Evolutionary conservation across 2,888 invertebrate genomes (phyloP), one percentile per base, ranked within the genome.

Genomic region (Napeogenes inachia): DNA sequence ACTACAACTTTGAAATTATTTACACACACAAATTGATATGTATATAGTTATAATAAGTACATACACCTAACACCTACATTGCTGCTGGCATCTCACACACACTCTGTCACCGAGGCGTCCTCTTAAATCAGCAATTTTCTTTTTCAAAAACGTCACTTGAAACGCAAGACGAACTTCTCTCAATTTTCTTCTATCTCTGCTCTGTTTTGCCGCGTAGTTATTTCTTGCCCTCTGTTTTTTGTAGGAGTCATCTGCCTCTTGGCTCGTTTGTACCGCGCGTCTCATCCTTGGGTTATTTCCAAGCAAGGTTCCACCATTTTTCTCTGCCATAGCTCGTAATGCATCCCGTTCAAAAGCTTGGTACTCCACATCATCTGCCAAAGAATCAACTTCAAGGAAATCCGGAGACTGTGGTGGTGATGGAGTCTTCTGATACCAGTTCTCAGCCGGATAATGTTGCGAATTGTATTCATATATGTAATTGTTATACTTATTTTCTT

Each of bases 131-230:
- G 82, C 75, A 13, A 85, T 67, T 70, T 85, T 77, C 38, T 77
- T 82, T 65, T 74, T 78, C 33, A 99, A 89, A 73, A 94, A 96
- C 0, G 96, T 95, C 0, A 97, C 97, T 62, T 97, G 92, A 50
- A 98, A 94, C 0, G 98, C 96, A 46, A 98, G 94, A 75, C 98
- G 97, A 71, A 98, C 97, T 80, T 99, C 98, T 73, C 98, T 96
- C 54, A 95, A 94, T 71, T 97, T 92, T 63, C 99, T 91, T 0
- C 97, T 94, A 76, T 99, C 98, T 3, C 99, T 92, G 0, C 98
- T 98, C 71, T 97, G 92, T 82, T 99, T 99, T 0, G 99, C 99
- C 0, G 99, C 98, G 68, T 95, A 96, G 80, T 99, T 99, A 82
- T 99, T 99, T 78, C 97, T 96, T 69, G 95, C 93, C 10, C 98